phyloP scores from a whole-genome alignment of 1,140 invertebrate species.

The Musca vetustissima region DNA sequence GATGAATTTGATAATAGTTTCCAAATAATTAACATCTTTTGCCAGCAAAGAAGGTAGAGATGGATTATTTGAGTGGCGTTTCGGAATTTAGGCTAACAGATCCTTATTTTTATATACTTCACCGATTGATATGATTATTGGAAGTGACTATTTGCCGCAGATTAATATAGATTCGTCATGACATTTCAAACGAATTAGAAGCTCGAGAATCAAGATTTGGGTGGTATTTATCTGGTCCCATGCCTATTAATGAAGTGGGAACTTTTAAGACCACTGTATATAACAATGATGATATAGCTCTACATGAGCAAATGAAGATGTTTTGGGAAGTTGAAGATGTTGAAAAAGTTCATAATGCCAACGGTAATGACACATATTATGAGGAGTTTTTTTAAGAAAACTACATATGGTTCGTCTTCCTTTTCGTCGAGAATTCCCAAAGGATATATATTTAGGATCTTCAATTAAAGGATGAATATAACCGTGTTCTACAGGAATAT shows the following conservation, averaged over 20 bases:
- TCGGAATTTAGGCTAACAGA: neutral
- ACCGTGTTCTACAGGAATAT: conserved; percentile 18
- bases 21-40: neutral
- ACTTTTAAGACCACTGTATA: neutral
- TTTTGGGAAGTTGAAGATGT: conserved; percentile 14
- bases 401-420: neutral
- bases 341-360: neutral
- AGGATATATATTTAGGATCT: neutral
- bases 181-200: neutral
- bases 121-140: conserved; percentile 14
- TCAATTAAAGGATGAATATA: conserved; percentile 1
- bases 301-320: neutral
- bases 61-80: neutral
- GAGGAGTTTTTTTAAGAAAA: neutral
- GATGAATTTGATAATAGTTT: neutral
- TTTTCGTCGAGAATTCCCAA: neutral
- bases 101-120: neutral
- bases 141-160: neutral
- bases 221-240: conserved; percentile 1
- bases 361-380: neutral
- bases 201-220: neutral
- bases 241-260: neutral
- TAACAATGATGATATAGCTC: neutral
- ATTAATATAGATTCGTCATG: neutral
- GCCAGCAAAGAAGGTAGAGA: neutral